Evolutionary conservation across 2,888 invertebrate species (phyloP).

Genomic region (Catocala nupta): DNA sequence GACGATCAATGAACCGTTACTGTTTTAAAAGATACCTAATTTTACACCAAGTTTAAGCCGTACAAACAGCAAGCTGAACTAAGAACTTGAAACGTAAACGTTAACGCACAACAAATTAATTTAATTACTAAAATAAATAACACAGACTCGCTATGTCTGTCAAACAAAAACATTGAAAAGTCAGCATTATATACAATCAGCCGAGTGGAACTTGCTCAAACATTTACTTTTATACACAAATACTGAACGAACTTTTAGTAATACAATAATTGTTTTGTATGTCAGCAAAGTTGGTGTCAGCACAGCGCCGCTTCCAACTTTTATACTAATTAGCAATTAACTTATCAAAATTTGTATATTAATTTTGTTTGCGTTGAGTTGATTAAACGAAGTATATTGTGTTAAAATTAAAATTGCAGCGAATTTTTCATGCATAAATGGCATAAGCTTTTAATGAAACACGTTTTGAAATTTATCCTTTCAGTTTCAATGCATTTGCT

Average conservation of each 20-base stretch:
- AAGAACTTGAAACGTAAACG: neutral
- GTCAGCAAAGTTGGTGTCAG: conserved; percentile 38
- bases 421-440: neutral
- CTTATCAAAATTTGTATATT: conserved; percentile 30
- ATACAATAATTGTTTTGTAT: conserved; percentile 49
- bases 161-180: conserved; percentile 28
- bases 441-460: too few species aligned
- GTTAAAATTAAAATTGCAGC: neutral
- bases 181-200: conserved; percentile 27
- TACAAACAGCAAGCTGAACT: too few species aligned
- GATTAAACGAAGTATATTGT: neutral
- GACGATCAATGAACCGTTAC: too few species aligned
- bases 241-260: conserved; percentile 33
- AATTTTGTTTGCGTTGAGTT: neutral
- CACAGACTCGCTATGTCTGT: conserved; percentile 3
- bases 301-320: conserved; percentile 37
- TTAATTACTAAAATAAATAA: neutral
- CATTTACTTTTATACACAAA: conserved; percentile 39
- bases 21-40: too few species aligned
- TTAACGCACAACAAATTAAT: neutral
- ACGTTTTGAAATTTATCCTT: too few species aligned
- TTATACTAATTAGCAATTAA: conserved; percentile 47
- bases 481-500: too few species aligned
- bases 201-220: conserved; percentile 17
- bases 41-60: too few species aligned